Conservation (phyloP, 2,113 vertebrate genomes). For the Plecotus auritus region DNA sequence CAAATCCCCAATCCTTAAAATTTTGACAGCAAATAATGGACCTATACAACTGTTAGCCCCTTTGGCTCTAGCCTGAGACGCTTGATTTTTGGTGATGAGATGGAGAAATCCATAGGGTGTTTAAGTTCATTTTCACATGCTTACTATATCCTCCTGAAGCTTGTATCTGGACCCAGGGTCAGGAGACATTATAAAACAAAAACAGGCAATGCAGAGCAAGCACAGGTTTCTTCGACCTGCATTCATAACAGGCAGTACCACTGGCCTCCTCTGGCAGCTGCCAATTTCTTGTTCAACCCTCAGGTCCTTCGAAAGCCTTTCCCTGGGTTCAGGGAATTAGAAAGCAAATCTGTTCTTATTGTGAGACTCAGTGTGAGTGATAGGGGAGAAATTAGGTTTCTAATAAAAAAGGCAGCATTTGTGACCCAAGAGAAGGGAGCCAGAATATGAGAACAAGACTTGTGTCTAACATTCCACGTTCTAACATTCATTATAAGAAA, state of each 20-base stretch:
- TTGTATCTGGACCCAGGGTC: not conserved
- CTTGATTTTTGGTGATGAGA: conserved; percentile 1
- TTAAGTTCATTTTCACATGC: conserved; percentile 36
- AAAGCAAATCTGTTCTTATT: conserved; percentile 29
- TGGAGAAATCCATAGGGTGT: not conserved
- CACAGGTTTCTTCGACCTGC: not conserved
- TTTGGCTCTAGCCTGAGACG: not conserved
- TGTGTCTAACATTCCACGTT: not conserved
- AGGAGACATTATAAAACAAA: conserved; percentile 46
- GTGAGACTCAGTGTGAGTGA: conserved; percentile 31
- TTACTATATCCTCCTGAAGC: conserved; percentile 19
- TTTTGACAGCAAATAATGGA: conserved; percentile 15
- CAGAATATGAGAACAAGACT: not conserved
- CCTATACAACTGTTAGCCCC: not conserved
- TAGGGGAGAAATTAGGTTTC: conserved; percentile 37
- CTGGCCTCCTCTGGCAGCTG: not conserved
- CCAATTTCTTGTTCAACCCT: conserved; percentile 26
- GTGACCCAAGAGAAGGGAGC: conserved; percentile 37
- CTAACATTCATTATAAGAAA: conserved; percentile 20
- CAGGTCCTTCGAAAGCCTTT: conserved; percentile 26
- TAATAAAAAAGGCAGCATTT: conserved; percentile 29
- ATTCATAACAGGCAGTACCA: not conserved
- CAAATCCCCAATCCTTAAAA: not conserved
- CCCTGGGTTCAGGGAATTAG: not conserved
- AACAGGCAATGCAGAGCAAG: not conserved